Base-by-base conservation (phyloP, 2,888 invertebrate species). In the Erpobdella octoculata region DNA sequence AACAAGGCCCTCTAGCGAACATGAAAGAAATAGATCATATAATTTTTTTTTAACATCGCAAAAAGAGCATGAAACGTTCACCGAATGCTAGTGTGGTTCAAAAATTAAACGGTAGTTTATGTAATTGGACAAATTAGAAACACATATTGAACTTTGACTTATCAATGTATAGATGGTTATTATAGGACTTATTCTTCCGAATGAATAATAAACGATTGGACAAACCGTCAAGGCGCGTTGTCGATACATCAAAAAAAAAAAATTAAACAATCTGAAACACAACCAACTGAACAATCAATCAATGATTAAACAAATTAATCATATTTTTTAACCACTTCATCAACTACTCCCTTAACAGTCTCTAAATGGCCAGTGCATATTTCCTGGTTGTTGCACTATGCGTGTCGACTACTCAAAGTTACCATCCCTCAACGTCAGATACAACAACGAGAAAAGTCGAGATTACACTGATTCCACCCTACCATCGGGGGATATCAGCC, bases 351-450 rank as follows among this genome's bases (percentile, higher is more conserved):
- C n/a, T n/a, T n/a, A n/a, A n/a, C 88, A 92, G 89, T 89, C 93
- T 73, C 87, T 98, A 80, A 97, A 99, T 83, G 96, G 96, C 61
- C 97, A 98, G 86, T 96, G 97, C 85, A 95, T 97, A 82, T 98
- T 97, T 89, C 97, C 95, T 85, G 94, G 95, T 74, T 98, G 98
- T 87, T 97, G 97, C 87, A 97, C 96, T 72, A 88, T 98, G 81
- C 91, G 96, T 84, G 97, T 98, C 84, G 97, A 98, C 86, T 98
- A 95, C 87, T 95, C 95, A 79, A 98, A 98, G 86, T 89, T 98
- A 89, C 91, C 92, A 79, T 93, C 92, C 79, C 88, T 98, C 80
- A 97, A 97, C 86, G 97, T 98, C 78, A 95, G 96, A 85, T 99
- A 95, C 87, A 99, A 98, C 88, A 99, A 98, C 86, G 98, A 99